These are phyloP conservation scores for Cephus spinipes DNA, from an alignment of 2,888 invertebrate genomes.

Conservation along the genomic window DNA sequence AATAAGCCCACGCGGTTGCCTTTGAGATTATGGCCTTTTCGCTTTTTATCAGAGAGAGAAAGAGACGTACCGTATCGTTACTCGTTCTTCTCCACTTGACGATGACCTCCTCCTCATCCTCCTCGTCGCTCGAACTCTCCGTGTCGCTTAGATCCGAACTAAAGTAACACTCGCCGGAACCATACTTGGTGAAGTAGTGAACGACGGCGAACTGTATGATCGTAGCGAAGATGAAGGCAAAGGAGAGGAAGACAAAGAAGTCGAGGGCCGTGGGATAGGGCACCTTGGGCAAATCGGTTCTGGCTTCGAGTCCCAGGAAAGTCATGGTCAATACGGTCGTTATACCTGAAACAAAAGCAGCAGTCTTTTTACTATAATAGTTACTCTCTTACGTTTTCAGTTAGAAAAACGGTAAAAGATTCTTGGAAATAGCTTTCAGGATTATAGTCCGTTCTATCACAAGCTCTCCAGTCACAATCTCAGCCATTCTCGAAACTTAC, in stretches of 20 bases:
- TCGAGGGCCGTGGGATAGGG: slow-evolving; percentile 89
- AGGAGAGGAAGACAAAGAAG: slow-evolving; percentile 85
- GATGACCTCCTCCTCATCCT: slow-evolving; percentile 65
- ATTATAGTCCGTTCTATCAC: too few relatives aligned
- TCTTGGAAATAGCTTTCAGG: too few relatives aligned
- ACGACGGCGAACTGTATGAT: slow-evolving; percentile 88
- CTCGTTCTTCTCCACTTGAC: neutral
- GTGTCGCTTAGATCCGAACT: slow-evolving; percentile 73
- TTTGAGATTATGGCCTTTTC: too few relatives aligned
- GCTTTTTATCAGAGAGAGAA: slow-evolving; percentile 13
- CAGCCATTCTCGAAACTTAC: slow-evolving; percentile 61
- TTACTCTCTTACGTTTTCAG: too few relatives aligned
- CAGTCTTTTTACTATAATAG: too few relatives aligned
- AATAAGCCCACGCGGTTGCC: neutral
- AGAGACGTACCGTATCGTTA: slow-evolving; percentile 32
- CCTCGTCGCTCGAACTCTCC: slow-evolving; percentile 71
- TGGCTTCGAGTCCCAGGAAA: slow-evolving; percentile 82
- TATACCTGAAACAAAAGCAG: slow-evolving; percentile 71
- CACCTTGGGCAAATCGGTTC: slow-evolving; percentile 86
- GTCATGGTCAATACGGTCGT: slow-evolving; percentile 89
- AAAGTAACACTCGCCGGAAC: slow-evolving; percentile 83
- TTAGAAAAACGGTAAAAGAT: too few relatives aligned
- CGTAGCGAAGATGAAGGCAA: slow-evolving; percentile 84
- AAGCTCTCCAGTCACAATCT: too few relatives aligned
- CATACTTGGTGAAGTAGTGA: slow-evolving; percentile 87